Evolutionary conservation across 2,888 invertebrate genomes (phyloP), one percentile per base, ranked within the genome.

Genomic region (Lysandra coridon): DNA sequence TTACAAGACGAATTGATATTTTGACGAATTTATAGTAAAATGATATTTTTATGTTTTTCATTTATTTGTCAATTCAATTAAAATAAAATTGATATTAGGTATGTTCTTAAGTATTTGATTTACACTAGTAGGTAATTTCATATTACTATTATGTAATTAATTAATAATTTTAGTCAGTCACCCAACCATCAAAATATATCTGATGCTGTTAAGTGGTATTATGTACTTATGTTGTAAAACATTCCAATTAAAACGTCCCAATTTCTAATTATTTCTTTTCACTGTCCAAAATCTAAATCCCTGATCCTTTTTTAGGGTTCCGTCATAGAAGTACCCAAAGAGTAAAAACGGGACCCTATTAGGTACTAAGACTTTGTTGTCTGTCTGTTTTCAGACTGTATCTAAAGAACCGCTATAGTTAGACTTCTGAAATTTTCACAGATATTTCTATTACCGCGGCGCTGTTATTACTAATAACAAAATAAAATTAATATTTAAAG

Each of bases 241-340:
- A 75, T 49, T 78, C 82, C 83, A 85, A 88, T 88, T 88, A 87
- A 87, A 87, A 87, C 87, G 89, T 89, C 89, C 77, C 49, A 30
- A 40, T 78, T 80, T 57, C 30, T 86, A 30, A 64, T 64, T 10
- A 85, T 87, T 73, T 82, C 83, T 85, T 80, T 76, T 78, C 64
- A 14, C 4, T 14, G 14, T 53, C 53, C 14, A 53, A 53, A 53
- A 53, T 53, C 53, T 2, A 10, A 23, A 64, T 23, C 64, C 64
- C 10, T 64, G 2, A 53, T 53, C 2, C 14, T 53, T 53, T 12
- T 44, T 44, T 7, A 44, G 44, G 44, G 44, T 44, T 44, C 44
- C 7, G 10, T 23, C 23, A 23, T 23, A 23, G 23, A 23, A 23
- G 23, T 44, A 44, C 7, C 44, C 44, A 44, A 44, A 10, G 44